Conservation (phyloP, 2,888 invertebrate species). For the Galerucella pusilla region DNA sequence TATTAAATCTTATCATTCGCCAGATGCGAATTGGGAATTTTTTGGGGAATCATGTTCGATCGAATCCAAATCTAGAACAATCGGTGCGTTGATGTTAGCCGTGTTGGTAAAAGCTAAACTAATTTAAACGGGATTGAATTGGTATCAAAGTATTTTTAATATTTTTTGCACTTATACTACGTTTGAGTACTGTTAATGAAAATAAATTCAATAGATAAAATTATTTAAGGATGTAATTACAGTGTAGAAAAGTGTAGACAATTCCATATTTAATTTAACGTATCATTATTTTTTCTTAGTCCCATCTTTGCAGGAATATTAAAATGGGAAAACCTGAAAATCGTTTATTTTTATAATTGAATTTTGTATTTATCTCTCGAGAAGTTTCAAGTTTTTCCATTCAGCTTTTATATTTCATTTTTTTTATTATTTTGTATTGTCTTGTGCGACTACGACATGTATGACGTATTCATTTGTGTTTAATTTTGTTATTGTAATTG, state of each 20-base stretch:
- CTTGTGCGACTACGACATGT: constrained; percentile 53
- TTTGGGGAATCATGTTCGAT: no score
- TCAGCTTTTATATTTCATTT: constrained; percentile 2
- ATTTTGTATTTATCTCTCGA: constrained; percentile 18
- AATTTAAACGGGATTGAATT: no score
- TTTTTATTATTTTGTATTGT: constrained; percentile 36
- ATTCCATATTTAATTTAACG: no score
- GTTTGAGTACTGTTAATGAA: no score
- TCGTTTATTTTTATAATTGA: neutral
- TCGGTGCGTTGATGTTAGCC: no score
- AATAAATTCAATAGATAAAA: no score
- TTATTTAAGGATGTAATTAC: no score
- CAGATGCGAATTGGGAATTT: no score
- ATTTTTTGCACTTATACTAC: neutral
- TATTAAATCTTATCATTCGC: no score
- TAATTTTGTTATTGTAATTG: constrained; percentile 20
- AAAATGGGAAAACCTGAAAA: neutral
- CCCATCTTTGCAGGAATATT: constrained; percentile 10
- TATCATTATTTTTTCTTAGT: neutral
- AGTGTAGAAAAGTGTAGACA: neutral
- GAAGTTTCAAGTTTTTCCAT: constrained; percentile 44
- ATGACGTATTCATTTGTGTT: constrained; percentile 39
- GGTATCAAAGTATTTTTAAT: no score
- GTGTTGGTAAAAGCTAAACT: no score
- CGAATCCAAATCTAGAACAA: no score